Evolutionary conservation across 2,113 vertebrate genomes (phyloP).

Genomic region (Aix galericulata): DNA sequence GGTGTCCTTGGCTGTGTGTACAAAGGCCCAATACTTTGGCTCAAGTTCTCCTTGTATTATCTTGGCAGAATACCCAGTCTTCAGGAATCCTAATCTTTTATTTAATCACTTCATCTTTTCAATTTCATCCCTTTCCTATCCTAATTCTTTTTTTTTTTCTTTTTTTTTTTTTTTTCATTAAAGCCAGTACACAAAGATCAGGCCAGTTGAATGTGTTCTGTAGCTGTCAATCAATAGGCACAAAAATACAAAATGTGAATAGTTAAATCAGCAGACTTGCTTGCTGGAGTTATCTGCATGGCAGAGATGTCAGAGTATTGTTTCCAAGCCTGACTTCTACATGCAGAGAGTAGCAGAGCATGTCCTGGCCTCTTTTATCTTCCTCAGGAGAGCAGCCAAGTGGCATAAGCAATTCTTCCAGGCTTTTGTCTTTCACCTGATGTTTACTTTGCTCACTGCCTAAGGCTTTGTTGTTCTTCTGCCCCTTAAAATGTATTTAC

Average conservation of each 20-base stretch:
- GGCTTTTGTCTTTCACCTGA: slow-evolving; percentile 73
- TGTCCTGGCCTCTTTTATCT: slow-evolving; percentile 72
- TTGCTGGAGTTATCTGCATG: slow-evolving; percentile 70
- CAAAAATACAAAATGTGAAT: slow-evolving; percentile 64
- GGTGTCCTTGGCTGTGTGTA: background rate
- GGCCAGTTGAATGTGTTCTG: slow-evolving; percentile 49
- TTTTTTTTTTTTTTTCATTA: slow-evolving; percentile 54
- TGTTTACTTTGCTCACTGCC: slow-evolving; percentile 65
- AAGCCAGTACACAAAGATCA: slow-evolving; percentile 52
- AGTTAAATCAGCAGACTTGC: slow-evolving; percentile 63
- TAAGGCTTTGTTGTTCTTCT: slow-evolving; percentile 36
- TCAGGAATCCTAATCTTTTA: background rate
- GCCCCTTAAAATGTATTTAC: slow-evolving; percentile 39
- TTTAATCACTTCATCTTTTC: slow-evolving; percentile 38
- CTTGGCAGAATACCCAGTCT: slow-evolving; percentile 7
- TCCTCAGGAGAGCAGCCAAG: slow-evolving; percentile 75
- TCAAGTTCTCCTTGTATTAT: background rate
- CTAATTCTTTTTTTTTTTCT: slow-evolving; percentile 40
- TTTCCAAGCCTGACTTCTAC: slow-evolving; percentile 69
- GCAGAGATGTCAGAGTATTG: slow-evolving; percentile 75
- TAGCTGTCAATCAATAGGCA: slow-evolving; percentile 73
- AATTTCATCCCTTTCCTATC: background rate
- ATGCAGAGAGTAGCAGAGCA: slow-evolving; percentile 73
- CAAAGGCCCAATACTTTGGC: background rate
- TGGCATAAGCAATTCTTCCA: slow-evolving; percentile 77